Conservation (phyloP, 2,888 invertebrate genomes). For the Chymomyza caudatula region DNA sequence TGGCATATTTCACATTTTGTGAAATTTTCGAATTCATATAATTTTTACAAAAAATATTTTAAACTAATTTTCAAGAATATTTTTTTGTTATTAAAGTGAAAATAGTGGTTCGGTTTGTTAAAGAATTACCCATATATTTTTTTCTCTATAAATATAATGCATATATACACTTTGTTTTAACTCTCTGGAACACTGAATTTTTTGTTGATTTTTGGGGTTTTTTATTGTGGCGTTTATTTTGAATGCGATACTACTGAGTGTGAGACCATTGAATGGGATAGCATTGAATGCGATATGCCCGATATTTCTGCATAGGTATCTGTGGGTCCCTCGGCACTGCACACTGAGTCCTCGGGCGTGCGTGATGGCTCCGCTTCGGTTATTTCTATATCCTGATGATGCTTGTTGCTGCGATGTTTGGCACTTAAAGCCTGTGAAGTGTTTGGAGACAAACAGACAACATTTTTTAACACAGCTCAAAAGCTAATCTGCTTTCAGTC, state of each 20-base stretch:
- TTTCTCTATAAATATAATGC: slow-evolving; percentile 13
- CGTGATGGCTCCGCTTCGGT: slow-evolving; percentile 89
- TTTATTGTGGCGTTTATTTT: slow-evolving; percentile 36
- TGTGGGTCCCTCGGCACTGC: slow-evolving; percentile 90
- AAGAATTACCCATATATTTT: too few species aligned
- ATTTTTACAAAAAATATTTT: too few species aligned
- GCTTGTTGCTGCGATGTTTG: slow-evolving; percentile 81
- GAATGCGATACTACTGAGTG: slow-evolving; percentile 74
- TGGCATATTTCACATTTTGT: too few species aligned
- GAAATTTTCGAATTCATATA: too few species aligned
- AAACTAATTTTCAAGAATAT: too few species aligned
- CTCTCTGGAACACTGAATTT: slow-evolving; percentile 7
- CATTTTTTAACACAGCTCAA: not conserved
- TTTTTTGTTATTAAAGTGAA: too few species aligned
- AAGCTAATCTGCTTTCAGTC: slow-evolving; percentile 4
- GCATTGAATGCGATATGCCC: slow-evolving; percentile 77
- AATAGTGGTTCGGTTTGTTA: too few species aligned
- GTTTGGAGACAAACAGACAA: slow-evolving; percentile 9
- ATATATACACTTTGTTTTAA: slow-evolving; percentile 25
- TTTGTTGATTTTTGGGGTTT: slow-evolving; percentile 7
- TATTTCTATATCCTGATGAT: slow-evolving; percentile 82
- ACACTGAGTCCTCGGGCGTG: slow-evolving; percentile 94
- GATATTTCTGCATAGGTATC: slow-evolving; percentile 79
- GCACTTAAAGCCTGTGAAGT: slow-evolving; percentile 86
- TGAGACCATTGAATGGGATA: slow-evolving; percentile 76